phyloP scores from a whole-genome alignment of 2,888 invertebrate genomes.

The Agelastica alni region DNA sequence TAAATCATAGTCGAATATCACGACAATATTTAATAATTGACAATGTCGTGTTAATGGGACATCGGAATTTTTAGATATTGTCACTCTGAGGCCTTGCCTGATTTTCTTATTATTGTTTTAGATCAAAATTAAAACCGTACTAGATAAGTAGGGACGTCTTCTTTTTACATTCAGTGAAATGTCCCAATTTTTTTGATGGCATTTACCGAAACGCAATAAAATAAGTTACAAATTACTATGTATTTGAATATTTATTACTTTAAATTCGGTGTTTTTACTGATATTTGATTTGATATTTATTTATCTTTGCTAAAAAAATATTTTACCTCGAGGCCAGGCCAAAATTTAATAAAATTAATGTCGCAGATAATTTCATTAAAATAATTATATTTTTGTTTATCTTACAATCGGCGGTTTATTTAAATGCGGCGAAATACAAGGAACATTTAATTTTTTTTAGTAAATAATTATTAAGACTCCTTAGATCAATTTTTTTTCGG shows the following conservation, averaged over 20 bases:
- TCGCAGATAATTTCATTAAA: no score
- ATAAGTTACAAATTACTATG: neutral
- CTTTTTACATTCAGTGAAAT: neutral
- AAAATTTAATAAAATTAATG: no score
- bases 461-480: no score
- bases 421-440: no score
- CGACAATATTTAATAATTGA: constrained; percentile 21
- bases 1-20: constrained; percentile 12
- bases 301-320: no score
- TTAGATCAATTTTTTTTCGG: no score
- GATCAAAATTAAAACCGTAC: constrained; percentile 8
- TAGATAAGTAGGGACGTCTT: neutral
- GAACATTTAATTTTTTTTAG: no score
- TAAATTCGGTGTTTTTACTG: neutral
- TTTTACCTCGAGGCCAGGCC: no score
- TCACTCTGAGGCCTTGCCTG: constrained; percentile 6
- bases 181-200: neutral
- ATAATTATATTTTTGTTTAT: no score
- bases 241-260: neutral
- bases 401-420: no score
- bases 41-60: constrained; percentile 8
- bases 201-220: neutral
- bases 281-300: neutral
- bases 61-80: constrained; percentile 15
- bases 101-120: constrained; percentile 12